Conservation (phyloP, 1,140 invertebrate species). For the Microplitis demolitor region DNA sequence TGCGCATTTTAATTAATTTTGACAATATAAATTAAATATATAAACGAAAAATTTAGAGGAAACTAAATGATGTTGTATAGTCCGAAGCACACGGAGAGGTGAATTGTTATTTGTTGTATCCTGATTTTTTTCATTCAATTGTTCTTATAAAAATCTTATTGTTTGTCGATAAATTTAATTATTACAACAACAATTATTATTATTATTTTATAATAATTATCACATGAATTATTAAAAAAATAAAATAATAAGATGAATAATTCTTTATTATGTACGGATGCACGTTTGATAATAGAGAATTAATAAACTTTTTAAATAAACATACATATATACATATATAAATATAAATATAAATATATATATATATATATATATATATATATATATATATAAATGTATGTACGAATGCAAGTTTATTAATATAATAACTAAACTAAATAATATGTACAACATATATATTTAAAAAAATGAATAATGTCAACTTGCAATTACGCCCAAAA, state of each 20-base stretch:
- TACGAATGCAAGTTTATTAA: conserved; percentile 43
- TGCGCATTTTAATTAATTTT: neutral
- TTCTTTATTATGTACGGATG: conserved; percentile 44
- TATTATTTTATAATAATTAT: conserved; percentile 42
- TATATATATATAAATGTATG: conserved; percentile 39
- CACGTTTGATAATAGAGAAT: conserved; percentile 42
- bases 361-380: conserved; percentile 45
- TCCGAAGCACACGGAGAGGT: conserved; percentile 11
- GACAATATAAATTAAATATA: neutral
- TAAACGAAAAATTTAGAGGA: conserved; percentile 3
- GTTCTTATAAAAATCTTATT: conserved; percentile 12
- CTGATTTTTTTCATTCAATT: conserved; percentile 20
- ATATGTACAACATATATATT: conserved; percentile 25
- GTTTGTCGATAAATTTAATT: conserved; percentile 27
- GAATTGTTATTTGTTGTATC: conserved; percentile 24
- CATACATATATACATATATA: conserved; percentile 39
- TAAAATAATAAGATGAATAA: conserved; percentile 34
- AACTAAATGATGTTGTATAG: conserved; percentile 9
- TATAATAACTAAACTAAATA: neutral
- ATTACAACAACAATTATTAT: conserved; percentile 25
- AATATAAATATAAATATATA: conserved; percentile 44
- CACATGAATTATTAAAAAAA: conserved; percentile 36
- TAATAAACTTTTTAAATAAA: too few species aligned
- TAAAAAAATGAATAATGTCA: neutral
- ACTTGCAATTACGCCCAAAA: conserved; percentile 7